Evolutionary conservation across 2,113 vertebrate genomes (phyloP), one percentile per base, ranked within the genome.

Genomic region (Prunella himalayana): DNA sequence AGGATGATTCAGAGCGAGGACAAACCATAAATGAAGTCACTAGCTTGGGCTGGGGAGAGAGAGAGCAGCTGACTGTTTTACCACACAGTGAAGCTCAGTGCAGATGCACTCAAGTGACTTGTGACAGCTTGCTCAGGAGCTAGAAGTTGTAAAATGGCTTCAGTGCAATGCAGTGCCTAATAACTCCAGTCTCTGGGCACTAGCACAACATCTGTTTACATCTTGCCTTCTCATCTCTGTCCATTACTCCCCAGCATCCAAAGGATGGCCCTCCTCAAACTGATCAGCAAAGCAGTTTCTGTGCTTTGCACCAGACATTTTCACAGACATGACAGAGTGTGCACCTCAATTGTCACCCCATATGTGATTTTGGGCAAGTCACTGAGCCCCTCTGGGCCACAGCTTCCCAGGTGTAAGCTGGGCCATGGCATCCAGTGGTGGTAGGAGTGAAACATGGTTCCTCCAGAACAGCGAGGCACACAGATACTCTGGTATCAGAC

Each of bases 401-500:
- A 3, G 15, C 30, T 82, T 75, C n/a, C 54, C 59, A 13, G 0
- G 3, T 25, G 8, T 20, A 25, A 86, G 17, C 4, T 6, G 11
- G 42, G 60, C 19, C 13, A 5, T 1, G 15, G 41, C 7, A 3
- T 23, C n/a, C 60, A 37, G 47, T 1, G 1, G 35, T 27, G 56
- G n/a, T 4, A 35, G 30, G 16, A 61, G 76, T 53, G 51, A 42
- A 76, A 50, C 0, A 2, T 0, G 0, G 37, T 13, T 50, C n/a
- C 23, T 63, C 6, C 60, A 50, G 64, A 72, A 19, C 6, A 31
- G 30, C 2, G 2, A 59, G 9, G 20, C 44, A 63, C 2, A 0
- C 7, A 6, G 8, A 8, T 30, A 10, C n/a, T 35, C 30, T 42
- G 41, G 31, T 69, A 30, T 57, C 37, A 89, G 61, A 53, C n/a